Conservation (phyloP, 2,888 invertebrate species). For the Heliconius sara region DNA sequence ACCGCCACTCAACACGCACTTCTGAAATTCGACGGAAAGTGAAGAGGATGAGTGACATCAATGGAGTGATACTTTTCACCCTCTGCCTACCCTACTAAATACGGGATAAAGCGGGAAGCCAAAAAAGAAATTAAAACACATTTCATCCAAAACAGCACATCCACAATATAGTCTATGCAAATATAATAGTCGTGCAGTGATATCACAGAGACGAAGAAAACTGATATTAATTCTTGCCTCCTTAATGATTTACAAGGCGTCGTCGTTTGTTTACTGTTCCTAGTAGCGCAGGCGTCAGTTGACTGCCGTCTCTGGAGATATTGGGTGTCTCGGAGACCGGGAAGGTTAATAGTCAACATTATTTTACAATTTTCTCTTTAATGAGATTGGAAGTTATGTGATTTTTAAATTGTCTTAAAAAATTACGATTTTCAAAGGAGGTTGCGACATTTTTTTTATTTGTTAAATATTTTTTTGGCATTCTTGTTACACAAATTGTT, state of each 20-base stretch:
- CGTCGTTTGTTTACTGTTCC: slow-evolving; percentile 54
- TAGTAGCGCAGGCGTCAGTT: slow-evolving; percentile 20
- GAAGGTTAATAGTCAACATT: slow-evolving; percentile 23
- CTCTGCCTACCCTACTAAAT: too few species aligned
- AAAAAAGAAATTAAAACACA: too few species aligned
- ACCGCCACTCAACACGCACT: too few species aligned
- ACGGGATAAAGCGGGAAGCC: too few species aligned
- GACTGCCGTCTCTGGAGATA: slow-evolving; percentile 16
- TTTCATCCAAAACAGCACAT: neutral
- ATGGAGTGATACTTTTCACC: too few species aligned
- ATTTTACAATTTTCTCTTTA: slow-evolving; percentile 5
- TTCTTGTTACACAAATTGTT: too few species aligned
- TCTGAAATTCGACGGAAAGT: too few species aligned
- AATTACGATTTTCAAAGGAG: too few species aligned
- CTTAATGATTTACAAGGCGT: slow-evolving; percentile 54
- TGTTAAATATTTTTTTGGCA: too few species aligned
- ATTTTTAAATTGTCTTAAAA: neutral
- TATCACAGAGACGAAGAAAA: slow-evolving; percentile 67
- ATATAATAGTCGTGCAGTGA: slow-evolving; percentile 15
- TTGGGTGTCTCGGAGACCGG: slow-evolving; percentile 11
- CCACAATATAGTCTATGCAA: slow-evolving; percentile 2
- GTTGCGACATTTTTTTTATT: neutral
- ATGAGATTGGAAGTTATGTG: neutral
- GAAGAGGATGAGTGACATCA: too few species aligned
- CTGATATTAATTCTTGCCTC: slow-evolving; percentile 67